Conservation (phyloP, 2,113 vertebrate species). For the Gymnorhina tibicen region DNA sequence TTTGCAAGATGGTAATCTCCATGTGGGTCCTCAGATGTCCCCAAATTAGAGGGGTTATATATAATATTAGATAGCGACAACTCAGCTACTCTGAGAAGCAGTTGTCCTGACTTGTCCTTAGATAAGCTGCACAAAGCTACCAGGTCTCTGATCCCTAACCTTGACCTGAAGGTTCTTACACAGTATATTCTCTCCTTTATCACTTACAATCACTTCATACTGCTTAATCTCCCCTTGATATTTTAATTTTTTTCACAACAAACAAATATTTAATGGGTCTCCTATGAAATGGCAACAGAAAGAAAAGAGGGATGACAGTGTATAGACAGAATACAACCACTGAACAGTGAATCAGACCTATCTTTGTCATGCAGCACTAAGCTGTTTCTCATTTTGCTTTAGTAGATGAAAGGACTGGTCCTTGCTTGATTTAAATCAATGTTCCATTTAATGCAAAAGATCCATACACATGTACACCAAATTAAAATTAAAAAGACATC, state of each 20-base stretch:
- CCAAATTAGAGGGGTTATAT: not conserved
- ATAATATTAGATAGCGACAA: not conserved
- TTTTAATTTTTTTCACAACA: not conserved
- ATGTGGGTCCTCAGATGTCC: not conserved
- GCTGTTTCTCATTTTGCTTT: not conserved
- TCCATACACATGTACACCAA: not conserved
- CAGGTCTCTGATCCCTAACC: not conserved
- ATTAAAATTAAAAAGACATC: not conserved
- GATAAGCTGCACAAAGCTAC: not conserved
- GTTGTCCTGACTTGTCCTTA: not conserved
- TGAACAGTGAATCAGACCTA: not conserved
- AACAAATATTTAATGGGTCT: not conserved
- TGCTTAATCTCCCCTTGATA: not conserved
- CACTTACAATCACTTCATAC: not conserved
- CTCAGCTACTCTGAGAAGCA: not conserved
- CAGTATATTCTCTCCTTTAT: not conserved
- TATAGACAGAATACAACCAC: not conserved
- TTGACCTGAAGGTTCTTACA: not conserved
- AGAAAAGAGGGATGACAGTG: not conserved
- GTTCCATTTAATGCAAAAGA: not conserved
- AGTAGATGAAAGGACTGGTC: not conserved
- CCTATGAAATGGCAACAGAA: not conserved
- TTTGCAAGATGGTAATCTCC: not conserved
- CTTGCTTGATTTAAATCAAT: not conserved
- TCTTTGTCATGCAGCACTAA: not conserved